A percentile compares a stretch with the other conserved stretches of the same genome.
These are phyloP conservation scores for Struthio camelus DNA, from an alignment of 2,113 vertebrate genomes.

Conservation along the genomic window DNA sequence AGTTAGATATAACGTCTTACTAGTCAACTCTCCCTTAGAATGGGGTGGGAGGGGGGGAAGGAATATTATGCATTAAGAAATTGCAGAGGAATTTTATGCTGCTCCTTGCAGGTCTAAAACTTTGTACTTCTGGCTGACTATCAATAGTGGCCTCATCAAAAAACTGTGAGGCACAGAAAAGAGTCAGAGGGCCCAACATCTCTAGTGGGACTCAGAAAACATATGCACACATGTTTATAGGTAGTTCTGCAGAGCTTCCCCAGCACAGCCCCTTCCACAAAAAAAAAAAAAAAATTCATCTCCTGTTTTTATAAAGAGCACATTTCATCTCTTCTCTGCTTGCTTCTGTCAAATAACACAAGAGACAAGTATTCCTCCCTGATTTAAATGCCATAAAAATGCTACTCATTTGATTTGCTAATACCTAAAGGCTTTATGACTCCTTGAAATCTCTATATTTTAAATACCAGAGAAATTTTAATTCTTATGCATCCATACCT, in stretches of 20 bases:
- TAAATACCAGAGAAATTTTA: not conserved
- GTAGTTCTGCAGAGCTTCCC: not conserved
- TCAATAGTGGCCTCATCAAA: not conserved
- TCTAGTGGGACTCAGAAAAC: not conserved
- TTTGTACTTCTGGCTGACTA: not conserved
- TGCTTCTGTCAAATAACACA: not conserved
- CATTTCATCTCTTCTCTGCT: not conserved
- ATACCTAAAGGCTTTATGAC: not conserved
- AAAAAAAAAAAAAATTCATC: not conserved
- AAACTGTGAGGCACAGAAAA: not conserved
- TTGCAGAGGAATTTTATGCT: not conserved
- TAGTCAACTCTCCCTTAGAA: not conserved
- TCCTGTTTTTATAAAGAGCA: not conserved
- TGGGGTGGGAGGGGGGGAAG: no score
- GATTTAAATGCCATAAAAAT: not conserved
- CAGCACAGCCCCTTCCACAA: not conserved
- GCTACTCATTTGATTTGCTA: not conserved
- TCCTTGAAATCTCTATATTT: not conserved
- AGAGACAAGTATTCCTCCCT: not conserved
- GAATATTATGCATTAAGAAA: not conserved
- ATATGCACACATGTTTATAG: not conserved
- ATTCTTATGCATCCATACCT: not conserved
- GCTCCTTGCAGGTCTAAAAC: not conserved
- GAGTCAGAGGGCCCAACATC: not conserved
- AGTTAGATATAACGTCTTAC: not conserved